Evolutionary conservation across 2,888 invertebrate genomes (phyloP).

Genomic region (Lepeophtheirus nordmannii): DNA sequence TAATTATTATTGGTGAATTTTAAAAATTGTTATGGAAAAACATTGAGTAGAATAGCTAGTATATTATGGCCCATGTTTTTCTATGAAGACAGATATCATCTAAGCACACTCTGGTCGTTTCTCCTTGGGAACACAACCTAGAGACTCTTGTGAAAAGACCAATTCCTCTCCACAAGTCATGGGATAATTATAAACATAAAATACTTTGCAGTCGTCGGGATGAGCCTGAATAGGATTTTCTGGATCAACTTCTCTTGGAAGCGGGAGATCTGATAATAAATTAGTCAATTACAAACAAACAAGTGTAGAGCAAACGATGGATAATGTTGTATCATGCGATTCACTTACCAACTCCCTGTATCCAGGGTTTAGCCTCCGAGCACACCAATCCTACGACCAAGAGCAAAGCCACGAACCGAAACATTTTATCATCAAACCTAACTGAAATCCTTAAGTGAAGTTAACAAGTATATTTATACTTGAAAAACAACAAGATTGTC

Average conservation of each 20-base stretch:
- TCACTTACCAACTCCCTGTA: constrained; percentile 16
- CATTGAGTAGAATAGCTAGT: no score
- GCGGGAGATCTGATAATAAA: not conserved
- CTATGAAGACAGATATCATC: no score
- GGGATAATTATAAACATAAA: constrained; percentile 9
- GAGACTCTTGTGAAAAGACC: not conserved
- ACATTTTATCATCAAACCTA: not conserved
- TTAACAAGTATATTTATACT: not conserved
- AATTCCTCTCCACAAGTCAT: constrained; percentile 19
- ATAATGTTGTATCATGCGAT: not conserved
- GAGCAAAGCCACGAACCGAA: not conserved
- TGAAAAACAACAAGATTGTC: no score
- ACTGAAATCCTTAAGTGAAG: not conserved
- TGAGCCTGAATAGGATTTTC: constrained; percentile 8
- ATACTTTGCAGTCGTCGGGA: constrained; percentile 12
- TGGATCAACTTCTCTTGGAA: constrained; percentile 16
- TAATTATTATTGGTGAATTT: no score
- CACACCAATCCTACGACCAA: constrained; percentile 10
- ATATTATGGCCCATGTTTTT: no score
- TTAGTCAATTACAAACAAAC: not conserved
- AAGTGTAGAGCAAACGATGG: not conserved
- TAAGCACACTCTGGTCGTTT: constrained; percentile 12
- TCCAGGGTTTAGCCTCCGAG: constrained; percentile 11
- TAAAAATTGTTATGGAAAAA: no score
- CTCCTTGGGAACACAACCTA: constrained; percentile 11